Conservation (phyloP, 1,140 invertebrate species). For the Geopemphigus sp. region DNA sequence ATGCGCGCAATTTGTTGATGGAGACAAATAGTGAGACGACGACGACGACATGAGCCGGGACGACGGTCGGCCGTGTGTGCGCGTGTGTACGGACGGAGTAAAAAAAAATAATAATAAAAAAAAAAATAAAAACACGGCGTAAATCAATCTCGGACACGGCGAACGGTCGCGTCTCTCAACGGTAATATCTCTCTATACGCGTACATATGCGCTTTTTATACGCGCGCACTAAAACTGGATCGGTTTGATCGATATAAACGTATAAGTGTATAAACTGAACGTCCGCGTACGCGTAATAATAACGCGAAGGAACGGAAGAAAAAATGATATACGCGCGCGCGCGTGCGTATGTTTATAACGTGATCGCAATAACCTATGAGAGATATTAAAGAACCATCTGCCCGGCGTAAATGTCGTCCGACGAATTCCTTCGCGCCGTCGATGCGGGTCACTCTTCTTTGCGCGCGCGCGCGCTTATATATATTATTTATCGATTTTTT, state of each 20-base stretch:
- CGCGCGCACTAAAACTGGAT: conserved; percentile 14
- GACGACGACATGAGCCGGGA: background rate
- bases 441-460: conserved; percentile 33
- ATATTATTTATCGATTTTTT: conserved; percentile 9
- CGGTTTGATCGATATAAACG: background rate
- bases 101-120: conserved; percentile 10
- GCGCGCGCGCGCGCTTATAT: background rate
- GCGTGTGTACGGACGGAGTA: background rate
- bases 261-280: background rate
- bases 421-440: conserved; percentile 34
- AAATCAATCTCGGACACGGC: conserved; percentile 39
- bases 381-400: conserved; percentile 35
- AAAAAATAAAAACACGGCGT: conserved; percentile 27
- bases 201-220: background rate
- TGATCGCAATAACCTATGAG: conserved; percentile 38
- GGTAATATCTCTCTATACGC: conserved; percentile 31
- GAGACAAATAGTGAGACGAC: conserved; percentile 41
- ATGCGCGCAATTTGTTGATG: conserved; percentile 45
- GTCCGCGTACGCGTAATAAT: background rate
- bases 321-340: background rate
- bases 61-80: background rate
- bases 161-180: conserved; percentile 35
- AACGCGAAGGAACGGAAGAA: background rate
- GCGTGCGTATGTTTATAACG: conserved; percentile 10
- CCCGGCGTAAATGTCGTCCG: conserved; percentile 34